Evolutionary conservation across 1,140 invertebrate species (phyloP).

Genomic region (Episyrphus balteatus): DNA sequence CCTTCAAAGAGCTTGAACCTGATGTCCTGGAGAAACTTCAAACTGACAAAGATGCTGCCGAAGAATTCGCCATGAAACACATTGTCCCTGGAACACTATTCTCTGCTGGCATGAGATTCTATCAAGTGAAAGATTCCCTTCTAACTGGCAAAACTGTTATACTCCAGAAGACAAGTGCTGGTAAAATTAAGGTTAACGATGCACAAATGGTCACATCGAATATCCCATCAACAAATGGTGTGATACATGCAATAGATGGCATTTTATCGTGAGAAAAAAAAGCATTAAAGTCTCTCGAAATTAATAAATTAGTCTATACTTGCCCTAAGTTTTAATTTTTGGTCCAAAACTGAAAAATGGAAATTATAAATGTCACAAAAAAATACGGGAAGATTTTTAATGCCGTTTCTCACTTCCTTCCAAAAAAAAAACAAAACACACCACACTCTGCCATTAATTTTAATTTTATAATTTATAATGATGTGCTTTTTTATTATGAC

Average conservation of each 20-base stretch:
- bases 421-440: too few relatives aligned
- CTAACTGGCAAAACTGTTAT: conserved; percentile 51
- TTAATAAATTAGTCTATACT: too few relatives aligned
- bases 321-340: not conserved
- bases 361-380: not conserved
- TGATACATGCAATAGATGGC: conserved; percentile 73
- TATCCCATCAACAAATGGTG: conserved; percentile 77
- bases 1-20: conserved; percentile 55
- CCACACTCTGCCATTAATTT: too few relatives aligned
- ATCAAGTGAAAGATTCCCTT: conserved; percentile 67
- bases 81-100: conserved; percentile 65
- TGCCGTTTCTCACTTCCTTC: not conserved
- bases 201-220: conserved; percentile 65
- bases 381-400: not conserved
- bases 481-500: too few relatives aligned
- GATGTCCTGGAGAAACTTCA: conserved; percentile 49
- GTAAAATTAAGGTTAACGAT: conserved; percentile 70
- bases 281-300: not conserved
- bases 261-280: conserved; percentile 40
- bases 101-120: conserved; percentile 73
- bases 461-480: too few relatives aligned
- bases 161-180: conserved; percentile 61
- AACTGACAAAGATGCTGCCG: conserved; percentile 51
- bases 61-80: conserved; percentile 66
- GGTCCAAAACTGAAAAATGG: not conserved